Conservation (phyloP, 1,140 invertebrate genomes). For the Lethrus apterus region DNA sequence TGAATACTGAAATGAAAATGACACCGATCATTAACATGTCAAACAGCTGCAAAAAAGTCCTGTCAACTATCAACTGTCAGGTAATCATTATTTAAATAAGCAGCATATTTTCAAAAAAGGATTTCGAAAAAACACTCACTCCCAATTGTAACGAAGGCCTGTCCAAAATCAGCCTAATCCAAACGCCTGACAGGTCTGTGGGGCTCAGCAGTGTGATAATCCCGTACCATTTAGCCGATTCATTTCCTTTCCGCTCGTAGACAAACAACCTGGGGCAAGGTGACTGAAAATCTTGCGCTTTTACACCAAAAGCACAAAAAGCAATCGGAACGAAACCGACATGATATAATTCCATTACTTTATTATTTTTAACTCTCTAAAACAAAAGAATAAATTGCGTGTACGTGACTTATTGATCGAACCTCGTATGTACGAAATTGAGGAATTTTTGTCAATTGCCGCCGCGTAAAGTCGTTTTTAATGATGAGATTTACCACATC, state of each 20-base stretch:
- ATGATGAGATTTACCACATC: too few species aligned
- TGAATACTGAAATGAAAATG: too few species aligned
- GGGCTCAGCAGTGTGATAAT: constrained; percentile 24
- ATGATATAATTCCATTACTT: too few species aligned
- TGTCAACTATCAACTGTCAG: too few species aligned
- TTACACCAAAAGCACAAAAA: neutral
- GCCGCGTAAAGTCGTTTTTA: constrained; percentile 11
- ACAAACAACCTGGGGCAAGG: constrained; percentile 33
- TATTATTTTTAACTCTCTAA: neutral
- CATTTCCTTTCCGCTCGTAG: constrained; percentile 26
- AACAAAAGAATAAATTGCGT: neutral
- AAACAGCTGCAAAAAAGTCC: too few species aligned
- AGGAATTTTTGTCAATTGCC: neutral
- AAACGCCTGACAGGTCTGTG: constrained; percentile 31
- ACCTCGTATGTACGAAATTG: neutral
- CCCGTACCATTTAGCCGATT: constrained; percentile 34
- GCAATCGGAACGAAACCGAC: too few species aligned
- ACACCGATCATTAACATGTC: too few species aligned
- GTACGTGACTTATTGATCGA: neutral
- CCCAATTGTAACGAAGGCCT: constrained; percentile 30
- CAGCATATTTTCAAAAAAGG: too few species aligned
- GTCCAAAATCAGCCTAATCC: constrained; percentile 32
- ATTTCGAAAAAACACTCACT: constrained; percentile 31
- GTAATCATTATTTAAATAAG: too few species aligned
- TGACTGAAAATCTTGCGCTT: constrained; percentile 12